Percentiles rank a stretch among this genome's conserved stretches.
Conservation (phyloP, 2,113 vertebrate species). For the Limnothrissa miodon region DNA sequence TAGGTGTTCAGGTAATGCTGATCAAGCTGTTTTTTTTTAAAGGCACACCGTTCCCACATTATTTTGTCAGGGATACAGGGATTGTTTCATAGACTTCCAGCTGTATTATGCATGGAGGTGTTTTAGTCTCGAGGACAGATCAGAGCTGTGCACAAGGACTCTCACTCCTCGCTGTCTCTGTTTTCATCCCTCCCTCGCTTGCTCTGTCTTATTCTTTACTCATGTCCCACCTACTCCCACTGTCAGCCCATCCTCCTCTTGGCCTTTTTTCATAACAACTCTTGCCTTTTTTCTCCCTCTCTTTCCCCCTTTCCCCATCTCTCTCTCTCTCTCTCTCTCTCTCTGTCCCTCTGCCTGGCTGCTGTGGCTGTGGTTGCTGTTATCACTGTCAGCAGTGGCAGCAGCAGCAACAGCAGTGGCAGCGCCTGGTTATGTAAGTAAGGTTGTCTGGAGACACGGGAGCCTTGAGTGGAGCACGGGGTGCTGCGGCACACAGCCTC, state of each 20-base stretch:
- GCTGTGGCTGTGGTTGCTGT: conserved; percentile 37
- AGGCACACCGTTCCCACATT: neutral
- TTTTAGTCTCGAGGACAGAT: neutral
- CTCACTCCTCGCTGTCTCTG: neutral
- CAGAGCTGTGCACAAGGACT: neutral
- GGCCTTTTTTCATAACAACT: neutral
- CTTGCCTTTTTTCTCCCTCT: neutral
- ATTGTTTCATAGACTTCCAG: neutral
- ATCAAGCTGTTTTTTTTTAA: neutral
- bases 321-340: conserved; percentile 15
- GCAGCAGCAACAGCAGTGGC: neutral
- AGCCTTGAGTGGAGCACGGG: conserved; percentile 52
- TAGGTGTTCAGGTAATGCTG: no score
- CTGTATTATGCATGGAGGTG: neutral
- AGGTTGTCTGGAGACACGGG: conserved; percentile 58
- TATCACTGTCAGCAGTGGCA: conserved; percentile 40
- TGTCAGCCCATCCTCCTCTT: neutral
- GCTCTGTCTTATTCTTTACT: no score
- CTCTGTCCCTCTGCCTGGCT: conserved; percentile 29
- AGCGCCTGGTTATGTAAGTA: conserved; percentile 62
- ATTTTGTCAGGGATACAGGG: neutral
- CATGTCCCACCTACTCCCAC: neutral
- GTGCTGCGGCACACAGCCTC: conserved; percentile 50
- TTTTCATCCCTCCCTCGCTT: neutral
- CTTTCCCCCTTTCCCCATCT: neutral